These are phyloP conservation scores for Vidua chalybeata DNA, from an alignment of 2,113 vertebrate species.

Conservation along the genomic window DNA sequence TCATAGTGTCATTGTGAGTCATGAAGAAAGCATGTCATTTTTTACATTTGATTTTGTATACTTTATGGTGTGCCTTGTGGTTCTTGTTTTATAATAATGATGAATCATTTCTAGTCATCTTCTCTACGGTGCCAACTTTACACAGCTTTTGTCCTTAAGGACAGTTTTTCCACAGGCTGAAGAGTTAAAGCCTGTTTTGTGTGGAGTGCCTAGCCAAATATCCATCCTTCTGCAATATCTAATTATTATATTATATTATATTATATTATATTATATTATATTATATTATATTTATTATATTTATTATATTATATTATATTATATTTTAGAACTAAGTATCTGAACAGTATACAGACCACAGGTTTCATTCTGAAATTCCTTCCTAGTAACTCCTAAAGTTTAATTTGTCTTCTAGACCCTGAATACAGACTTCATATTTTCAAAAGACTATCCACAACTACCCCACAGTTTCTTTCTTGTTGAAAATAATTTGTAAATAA, in stretches of 20 bases:
- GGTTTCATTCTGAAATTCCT: neutral
- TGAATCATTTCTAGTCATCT: neutral
- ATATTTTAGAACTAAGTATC: neutral
- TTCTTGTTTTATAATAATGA: neutral
- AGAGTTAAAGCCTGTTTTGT: neutral
- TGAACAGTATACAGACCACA: neutral
- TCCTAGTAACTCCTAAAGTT: neutral
- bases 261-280: neutral
- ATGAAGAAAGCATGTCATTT: neutral
- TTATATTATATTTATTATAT: too few relatives aligned
- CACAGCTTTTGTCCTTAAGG: neutral
- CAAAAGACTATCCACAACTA: neutral
- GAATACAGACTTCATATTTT: neutral
- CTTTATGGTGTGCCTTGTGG: neutral
- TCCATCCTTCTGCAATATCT: neutral
- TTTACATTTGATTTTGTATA: neutral
- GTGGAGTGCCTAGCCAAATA: neutral
- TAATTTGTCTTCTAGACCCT: neutral
- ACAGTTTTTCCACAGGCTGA: neutral
- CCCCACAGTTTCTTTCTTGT: neutral
- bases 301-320: too few relatives aligned
- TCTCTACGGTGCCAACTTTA: neutral
- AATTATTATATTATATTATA: neutral
- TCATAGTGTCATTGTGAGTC: neutral
- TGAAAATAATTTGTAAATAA: neutral